Percentiles rank a stretch among this genome's conserved stretches.
Conservation (phyloP, 2,888 invertebrate genomes). For the Dromius quadrimaculatus region DNA sequence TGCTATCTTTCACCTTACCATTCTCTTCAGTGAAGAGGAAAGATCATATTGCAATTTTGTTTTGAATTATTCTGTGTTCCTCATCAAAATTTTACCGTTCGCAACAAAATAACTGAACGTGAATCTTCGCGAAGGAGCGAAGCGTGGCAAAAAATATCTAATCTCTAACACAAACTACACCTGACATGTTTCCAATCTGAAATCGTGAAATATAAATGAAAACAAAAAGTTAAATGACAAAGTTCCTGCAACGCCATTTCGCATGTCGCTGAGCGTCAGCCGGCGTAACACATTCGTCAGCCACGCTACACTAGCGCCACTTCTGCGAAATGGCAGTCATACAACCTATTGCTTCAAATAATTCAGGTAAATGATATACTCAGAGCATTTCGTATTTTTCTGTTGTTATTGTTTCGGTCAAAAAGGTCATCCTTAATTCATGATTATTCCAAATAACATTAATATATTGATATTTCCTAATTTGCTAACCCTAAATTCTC, state of each 20-base stretch:
- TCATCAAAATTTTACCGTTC: slow-evolving; percentile 10
- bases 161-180: slow-evolving; percentile 40
- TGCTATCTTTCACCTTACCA: too few species aligned
- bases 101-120: slow-evolving; percentile 2
- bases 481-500: too few species aligned
- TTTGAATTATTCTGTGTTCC: too few species aligned
- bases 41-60: too few species aligned
- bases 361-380: slow-evolving; percentile 37
- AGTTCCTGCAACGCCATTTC: slow-evolving; percentile 36
- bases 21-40: too few species aligned
- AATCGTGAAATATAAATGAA: slow-evolving; percentile 51
- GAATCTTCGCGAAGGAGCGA: neutral
- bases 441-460: slow-evolving; percentile 30
- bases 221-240: slow-evolving; percentile 48
- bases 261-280: slow-evolving; percentile 33
- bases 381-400: neutral
- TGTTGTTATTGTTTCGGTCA: slow-evolving; percentile 7
- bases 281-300: slow-evolving; percentile 39
- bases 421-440: too few species aligned
- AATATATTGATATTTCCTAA: slow-evolving; percentile 2
- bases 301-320: neutral
- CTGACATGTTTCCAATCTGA: slow-evolving; percentile 47
- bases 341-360: slow-evolving; percentile 37
- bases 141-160: slow-evolving; percentile 34
- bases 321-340: neutral